A percentile compares a stretch with the other conserved stretches of the same genome.
These are phyloP conservation scores for Astyanax mexicanus DNA, from an alignment of 2,797 vertebrate genomes.

Conservation along the genomic window DNA sequence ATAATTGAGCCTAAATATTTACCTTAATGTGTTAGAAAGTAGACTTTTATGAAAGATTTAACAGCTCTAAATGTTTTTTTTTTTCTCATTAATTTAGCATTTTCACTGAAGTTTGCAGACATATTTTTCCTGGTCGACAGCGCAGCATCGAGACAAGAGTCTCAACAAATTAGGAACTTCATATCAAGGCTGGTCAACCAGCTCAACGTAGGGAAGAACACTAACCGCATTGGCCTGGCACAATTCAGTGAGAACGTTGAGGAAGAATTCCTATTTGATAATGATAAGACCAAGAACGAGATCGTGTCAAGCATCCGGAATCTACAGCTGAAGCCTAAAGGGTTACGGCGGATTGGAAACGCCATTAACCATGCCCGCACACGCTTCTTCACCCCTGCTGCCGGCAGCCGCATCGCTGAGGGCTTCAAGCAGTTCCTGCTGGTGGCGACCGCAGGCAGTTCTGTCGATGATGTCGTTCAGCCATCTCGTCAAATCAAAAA, in stretches of 20 bases:
- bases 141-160: slow-evolving; percentile 43
- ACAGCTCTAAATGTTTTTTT: neutral
- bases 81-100: slow-evolving; percentile 62
- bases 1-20: neutral
- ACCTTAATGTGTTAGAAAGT: neutral
- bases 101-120: slow-evolving; percentile 77
- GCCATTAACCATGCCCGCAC: slow-evolving; percentile 71
- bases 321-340: slow-evolving; percentile 57
- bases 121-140: slow-evolving; percentile 84
- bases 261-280: slow-evolving; percentile 79
- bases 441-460: slow-evolving; percentile 78
- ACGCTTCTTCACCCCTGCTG: slow-evolving; percentile 70
- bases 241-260: slow-evolving; percentile 72
- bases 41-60: neutral
- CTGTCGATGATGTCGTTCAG: slow-evolving; percentile 67
- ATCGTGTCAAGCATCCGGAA: slow-evolving; percentile 53
- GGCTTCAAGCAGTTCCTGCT: slow-evolving; percentile 78
- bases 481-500: slow-evolving; percentile 71
- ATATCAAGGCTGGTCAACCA: slow-evolving; percentile 61
- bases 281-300: slow-evolving; percentile 69
- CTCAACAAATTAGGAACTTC: slow-evolving; percentile 22
- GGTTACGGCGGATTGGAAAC: slow-evolving; percentile 66
- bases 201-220: slow-evolving; percentile 71
- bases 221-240: slow-evolving; percentile 80
- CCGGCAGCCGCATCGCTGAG: slow-evolving; percentile 74